Evolutionary conservation across 2,113 vertebrate genomes (phyloP).

Genomic region (Edolisoma coerulescens): DNA sequence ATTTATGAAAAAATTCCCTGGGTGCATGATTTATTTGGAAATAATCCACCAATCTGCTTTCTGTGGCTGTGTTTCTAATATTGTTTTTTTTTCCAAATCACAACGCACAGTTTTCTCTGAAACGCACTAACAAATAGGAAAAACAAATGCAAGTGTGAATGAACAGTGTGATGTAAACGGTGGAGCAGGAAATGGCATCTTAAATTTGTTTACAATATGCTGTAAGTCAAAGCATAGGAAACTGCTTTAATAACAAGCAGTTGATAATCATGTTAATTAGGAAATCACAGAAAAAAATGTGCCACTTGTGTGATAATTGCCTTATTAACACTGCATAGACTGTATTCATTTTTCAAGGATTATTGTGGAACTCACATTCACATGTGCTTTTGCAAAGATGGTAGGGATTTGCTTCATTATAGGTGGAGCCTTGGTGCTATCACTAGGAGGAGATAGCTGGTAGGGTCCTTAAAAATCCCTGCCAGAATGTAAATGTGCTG

Average conservation of each 20-base stretch:
- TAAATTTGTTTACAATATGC: conserved; percentile 27
- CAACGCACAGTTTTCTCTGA: not conserved
- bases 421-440: not conserved
- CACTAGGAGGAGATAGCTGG: not conserved
- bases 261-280: conserved; percentile 52
- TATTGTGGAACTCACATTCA: not conserved
- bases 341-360: not conserved
- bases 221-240: conserved; percentile 45
- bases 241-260: conserved; percentile 41
- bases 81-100: not conserved
- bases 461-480: not conserved
- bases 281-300: conserved; percentile 27
- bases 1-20: not conserved
- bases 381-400: not conserved
- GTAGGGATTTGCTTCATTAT: not conserved
- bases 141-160: conserved; percentile 33
- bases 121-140: not conserved
- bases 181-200: conserved; percentile 37
- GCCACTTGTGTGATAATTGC: conserved; percentile 39
- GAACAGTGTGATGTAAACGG: conserved; percentile 34
- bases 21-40: not conserved
- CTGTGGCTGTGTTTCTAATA: not conserved
- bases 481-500: not conserved
- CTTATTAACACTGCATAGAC: conserved; percentile 44
- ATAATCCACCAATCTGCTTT: not conserved